Percentiles rank a stretch among this genome's conserved stretches.
phyloP scores from a whole-genome alignment of 2,113 vertebrate genomes.

The Ursus arctos region DNA sequence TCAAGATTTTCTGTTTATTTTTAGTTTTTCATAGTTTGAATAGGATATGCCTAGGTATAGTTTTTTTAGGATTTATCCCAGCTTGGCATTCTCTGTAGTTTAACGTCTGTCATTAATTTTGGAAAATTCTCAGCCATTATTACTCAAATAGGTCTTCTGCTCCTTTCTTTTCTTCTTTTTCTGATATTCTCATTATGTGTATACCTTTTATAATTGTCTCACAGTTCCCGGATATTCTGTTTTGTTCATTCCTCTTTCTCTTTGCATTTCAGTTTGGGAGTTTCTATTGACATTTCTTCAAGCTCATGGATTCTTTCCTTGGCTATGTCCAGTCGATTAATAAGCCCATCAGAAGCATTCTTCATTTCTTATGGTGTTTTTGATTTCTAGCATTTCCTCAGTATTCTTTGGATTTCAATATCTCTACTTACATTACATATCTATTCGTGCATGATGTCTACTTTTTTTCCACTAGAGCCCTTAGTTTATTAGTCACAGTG shows the following conservation, averaged over 20 bases:
- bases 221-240: background rate
- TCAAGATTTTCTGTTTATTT: background rate
- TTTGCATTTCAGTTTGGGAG: background rate
- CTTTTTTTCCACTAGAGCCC: background rate
- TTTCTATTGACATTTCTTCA: background rate
- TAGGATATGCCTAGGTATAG: background rate
- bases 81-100: background rate
- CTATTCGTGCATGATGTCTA: background rate
- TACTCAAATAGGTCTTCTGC: background rate
- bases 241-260: background rate
- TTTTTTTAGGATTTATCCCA: background rate
- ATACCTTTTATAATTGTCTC: background rate
- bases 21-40: constrained; percentile 2
- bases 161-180: background rate
- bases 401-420: background rate
- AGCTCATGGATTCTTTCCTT: background rate
- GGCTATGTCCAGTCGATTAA: background rate
- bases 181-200: background rate
- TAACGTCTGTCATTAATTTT: constrained; percentile 20
- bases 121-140: background rate
- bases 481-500: background rate
- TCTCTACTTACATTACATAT: background rate
- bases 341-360: background rate
- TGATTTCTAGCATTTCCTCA: background rate
- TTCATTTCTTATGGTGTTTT: background rate